Base-by-base conservation (phyloP, 2,797 vertebrate genomes). In the Melanotaenia parkinsoni region DNA sequence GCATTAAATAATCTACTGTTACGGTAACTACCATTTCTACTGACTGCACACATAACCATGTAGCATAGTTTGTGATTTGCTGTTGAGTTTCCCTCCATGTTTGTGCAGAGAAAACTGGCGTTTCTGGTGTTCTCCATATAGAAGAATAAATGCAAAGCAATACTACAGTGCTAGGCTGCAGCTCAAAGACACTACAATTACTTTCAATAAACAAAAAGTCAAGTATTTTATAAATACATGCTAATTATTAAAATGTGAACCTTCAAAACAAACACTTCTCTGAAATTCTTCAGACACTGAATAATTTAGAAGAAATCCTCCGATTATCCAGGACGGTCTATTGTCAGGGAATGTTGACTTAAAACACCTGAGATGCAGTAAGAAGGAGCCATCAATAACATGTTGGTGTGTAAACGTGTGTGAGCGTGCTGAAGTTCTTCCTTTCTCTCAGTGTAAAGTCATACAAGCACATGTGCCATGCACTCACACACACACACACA, bases 271-370 rank as follows among this genome's bases (percentile, higher is more conserved):
- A 53, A n/a, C 16, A n/a, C 22, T 28, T 28, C 5, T 54, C 72
- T 77, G 64, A 50, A 89, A 82, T 51, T 45, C 28, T 67, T 83
- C n/a, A 70, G 63, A 69, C 51, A 47, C 40, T 53, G 47, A 80
- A 85, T 77, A 35, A 80, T 84, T 81, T 43, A 84, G 62, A 82
- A 74, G 65, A 81, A 82, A 76, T 59, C 64, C 64, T 79, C 60
- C 0, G 37, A 77, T 82, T 72, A 75, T 76, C 60, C 45, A 13
- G 47, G 22, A 76, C 24, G 12, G 6, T 66, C 56, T 63, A 59
- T 80, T 85, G 73, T 72, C 28, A 66, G 56, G 33, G 16, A 43
- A 56, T 70, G 62, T 81, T 60, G 72, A 75, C 51, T 33, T 60
- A 58, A 79, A 82, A 77, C 8, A 37, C 26, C 60, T 7, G 11